Percentiles rank a stretch among this genome's conserved stretches.
Evolutionary conservation across 2,797 vertebrate genomes (phyloP).

Genomic region (Psittacula derbiana): DNA sequence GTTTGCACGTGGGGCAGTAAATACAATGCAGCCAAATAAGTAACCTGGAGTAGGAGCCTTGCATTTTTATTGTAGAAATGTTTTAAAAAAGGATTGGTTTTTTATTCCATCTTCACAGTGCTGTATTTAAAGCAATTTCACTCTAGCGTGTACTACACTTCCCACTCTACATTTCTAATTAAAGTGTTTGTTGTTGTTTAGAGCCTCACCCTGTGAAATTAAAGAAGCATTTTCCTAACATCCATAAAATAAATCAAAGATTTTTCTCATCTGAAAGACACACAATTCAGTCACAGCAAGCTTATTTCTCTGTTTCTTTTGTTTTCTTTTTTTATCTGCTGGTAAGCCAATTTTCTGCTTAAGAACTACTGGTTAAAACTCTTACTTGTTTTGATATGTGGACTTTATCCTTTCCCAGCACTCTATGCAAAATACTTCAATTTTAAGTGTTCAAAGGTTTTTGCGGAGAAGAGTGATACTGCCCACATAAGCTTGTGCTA

Average conservation of each 20-base stretch:
- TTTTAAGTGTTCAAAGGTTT: constrained; percentile 79
- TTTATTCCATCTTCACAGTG: neutral
- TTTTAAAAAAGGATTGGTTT: neutral
- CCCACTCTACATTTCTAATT: constrained; percentile 83
- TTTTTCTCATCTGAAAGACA: constrained; percentile 80
- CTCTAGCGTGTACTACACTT: neutral
- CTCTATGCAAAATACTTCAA: constrained; percentile 78
- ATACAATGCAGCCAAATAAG: neutral
- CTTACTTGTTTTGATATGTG: constrained; percentile 84
- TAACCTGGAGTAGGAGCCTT: neutral
- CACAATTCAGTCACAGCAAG: constrained; percentile 89
- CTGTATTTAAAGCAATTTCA: constrained; percentile 23
- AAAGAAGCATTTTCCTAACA: constrained; percentile 87
- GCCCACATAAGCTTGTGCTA: neutral
- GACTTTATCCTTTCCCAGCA: constrained; percentile 84
- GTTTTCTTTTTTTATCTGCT: constrained; percentile 86
- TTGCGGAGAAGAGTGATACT: neutral
- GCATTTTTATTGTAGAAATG: constrained; percentile 17
- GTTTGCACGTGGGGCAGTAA: neutral
- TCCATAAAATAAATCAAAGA: constrained; percentile 88
- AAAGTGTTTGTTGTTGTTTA: constrained; percentile 85
- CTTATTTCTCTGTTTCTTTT: constrained; percentile 89
- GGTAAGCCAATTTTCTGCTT: constrained; percentile 98
- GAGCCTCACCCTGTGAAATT: constrained; percentile 87
- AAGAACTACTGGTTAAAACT: constrained; percentile 87